phyloP scores from a whole-genome alignment of 2,888 invertebrate genomes.

The Adineta ricciae region DNA sequence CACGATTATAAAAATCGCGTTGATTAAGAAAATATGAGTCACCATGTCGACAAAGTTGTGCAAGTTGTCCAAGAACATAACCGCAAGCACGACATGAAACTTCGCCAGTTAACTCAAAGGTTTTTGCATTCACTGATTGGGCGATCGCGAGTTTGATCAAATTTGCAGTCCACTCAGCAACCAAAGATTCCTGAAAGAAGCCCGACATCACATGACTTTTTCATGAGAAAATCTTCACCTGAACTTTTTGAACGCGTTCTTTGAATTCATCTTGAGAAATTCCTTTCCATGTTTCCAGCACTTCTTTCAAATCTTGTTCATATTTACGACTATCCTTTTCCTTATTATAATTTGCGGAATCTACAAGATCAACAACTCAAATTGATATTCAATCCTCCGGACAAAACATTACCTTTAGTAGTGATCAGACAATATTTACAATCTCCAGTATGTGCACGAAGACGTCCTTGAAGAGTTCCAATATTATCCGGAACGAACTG shows the following conservation, averaged over 20 bases:
- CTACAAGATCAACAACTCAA: background rate
- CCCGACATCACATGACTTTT: no score
- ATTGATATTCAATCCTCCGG: no score
- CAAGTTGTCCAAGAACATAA: background rate
- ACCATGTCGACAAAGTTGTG: background rate
- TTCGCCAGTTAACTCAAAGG: background rate
- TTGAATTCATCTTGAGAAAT: background rate
- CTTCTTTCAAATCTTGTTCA: background rate
- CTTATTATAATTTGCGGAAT: background rate
- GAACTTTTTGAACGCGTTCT: background rate
- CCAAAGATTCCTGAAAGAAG: background rate
- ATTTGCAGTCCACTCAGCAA: background rate
- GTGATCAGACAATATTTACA: slow-evolving; percentile 34
- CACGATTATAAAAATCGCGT: background rate
- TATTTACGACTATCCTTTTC: background rate
- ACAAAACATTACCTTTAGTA: background rate
- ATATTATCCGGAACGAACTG: slow-evolving; percentile 32
- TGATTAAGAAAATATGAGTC: background rate
- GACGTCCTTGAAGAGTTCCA: slow-evolving; percentile 21
- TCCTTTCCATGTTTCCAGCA: background rate
- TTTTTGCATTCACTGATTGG: background rate
- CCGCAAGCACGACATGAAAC: background rate
- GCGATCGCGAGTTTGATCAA: background rate
- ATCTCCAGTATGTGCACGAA: slow-evolving; percentile 33
- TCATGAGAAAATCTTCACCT: background rate